Evolutionary conservation across 2,113 vertebrate genomes (phyloP), one percentile per base, ranked within the genome.

Genomic region (cattle (Bos taurus)): DNA sequence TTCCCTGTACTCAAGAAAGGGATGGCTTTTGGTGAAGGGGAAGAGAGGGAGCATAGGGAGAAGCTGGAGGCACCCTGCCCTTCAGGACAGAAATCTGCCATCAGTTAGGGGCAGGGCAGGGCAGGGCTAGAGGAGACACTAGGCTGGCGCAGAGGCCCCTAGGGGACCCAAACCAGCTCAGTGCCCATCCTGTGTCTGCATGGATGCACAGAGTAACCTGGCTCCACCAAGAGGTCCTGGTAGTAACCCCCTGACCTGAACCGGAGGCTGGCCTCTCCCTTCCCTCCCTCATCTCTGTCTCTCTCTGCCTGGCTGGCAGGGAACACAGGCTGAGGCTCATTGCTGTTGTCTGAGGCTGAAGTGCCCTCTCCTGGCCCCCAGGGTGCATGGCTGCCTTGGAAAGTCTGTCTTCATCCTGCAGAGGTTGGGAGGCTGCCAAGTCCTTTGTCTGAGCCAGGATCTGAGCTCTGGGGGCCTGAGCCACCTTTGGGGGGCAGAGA

Each of bases 351-450:
- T 99, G 99, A 98, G 98, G 98, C 98, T 98, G 48, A 98, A 98
- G 99, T 98, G 99, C 99, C 99, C 99, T 99, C 99, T 99, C 98
- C 99, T 99, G 99, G 99, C 95, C 94, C 74, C 26, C 90, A 80
- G 46, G 60, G 94, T 83, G 89, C 93, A 97, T 96, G 89, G 91
- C 98, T 81, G 83, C 40, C 96, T 89, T 28, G 30, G 28, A 74
- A 36, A 93, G 4, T 90, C 94, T 26, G 43, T 59, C 86, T 74
- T 88, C 57, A 64, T 9, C 67, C 10, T 28, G 56, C 78, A 57
- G 17, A 56, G 90, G 50, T 2, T 19, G 16, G 77, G 91, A 95
- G 43, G 59, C 56, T 3, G 25, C 33, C 13, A 19, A 3, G 30
- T 93, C 78, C 94, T 97, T 97, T 97, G 82, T 97, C 67, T 80